phyloP scores from a whole-genome alignment of 2,888 invertebrate species.

The Folsomia candida region DNA sequence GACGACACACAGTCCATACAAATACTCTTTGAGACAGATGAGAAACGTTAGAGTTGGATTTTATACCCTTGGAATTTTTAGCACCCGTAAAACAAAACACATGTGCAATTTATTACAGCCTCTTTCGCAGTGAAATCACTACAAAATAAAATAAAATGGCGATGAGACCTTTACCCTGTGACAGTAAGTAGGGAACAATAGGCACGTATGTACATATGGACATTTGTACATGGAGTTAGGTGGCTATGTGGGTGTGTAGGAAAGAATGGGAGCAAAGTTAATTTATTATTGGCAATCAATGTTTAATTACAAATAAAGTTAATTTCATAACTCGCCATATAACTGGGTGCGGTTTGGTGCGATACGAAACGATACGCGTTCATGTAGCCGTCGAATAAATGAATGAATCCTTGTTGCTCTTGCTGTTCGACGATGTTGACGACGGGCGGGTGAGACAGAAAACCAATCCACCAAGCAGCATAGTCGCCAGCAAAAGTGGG shows the following conservation, averaged over 20 bases:
- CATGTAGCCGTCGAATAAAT: too few relatives aligned
- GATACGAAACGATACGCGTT: too few relatives aligned
- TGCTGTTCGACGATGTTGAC: too few relatives aligned
- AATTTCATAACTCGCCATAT: neutral
- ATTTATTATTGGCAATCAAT: neutral
- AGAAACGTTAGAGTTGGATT: neutral
- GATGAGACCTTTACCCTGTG: too few relatives aligned
- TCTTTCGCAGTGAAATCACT: neutral
- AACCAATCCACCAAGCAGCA: too few relatives aligned
- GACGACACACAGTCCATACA: neutral
- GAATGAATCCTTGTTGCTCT: too few relatives aligned
- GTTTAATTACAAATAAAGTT: neutral
- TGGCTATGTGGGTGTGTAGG: too few relatives aligned
- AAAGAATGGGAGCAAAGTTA: neutral
- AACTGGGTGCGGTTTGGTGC: neutral
- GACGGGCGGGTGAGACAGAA: too few relatives aligned
- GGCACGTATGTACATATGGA: too few relatives aligned
- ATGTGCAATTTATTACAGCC: neutral
- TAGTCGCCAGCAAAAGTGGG: too few relatives aligned
- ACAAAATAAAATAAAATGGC: neutral
- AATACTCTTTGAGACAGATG: neutral
- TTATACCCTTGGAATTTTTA: neutral
- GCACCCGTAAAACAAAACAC: neutral
- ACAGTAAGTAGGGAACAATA: too few relatives aligned
- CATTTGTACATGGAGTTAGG: too few relatives aligned